Evolutionary conservation across 2,888 invertebrate genomes (phyloP), one percentile per base, ranked within the genome.

Genomic region (Eristalis intricaria): DNA sequence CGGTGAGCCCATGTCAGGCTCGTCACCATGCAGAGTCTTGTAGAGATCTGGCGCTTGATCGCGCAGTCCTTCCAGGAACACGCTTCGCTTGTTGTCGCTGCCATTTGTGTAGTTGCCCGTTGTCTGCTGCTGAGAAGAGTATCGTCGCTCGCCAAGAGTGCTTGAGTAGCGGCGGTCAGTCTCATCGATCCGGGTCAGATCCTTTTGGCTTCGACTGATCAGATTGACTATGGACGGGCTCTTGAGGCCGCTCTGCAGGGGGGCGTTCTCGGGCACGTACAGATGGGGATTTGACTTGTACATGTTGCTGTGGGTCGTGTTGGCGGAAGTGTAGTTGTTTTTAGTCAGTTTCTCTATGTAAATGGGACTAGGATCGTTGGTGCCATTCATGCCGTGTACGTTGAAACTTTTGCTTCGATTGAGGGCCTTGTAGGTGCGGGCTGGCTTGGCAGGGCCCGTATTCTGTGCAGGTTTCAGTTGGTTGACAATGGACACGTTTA

Each of bases 161-260:
- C 80, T 89, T 19, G 89, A 85, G 82, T 91, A 91, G 61, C 90
- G 91, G 26, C 91, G 91, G 63, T 92, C 91, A n/a, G 89, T 83
- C 68, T 89, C 78, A 83, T 89, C 92, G 10, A 95, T 95, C 90
- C 95, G 95, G 32, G 95, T 95, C 32, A 97, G 93, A 91, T 97
- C 97, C 85, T 96, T 95, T 91, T 97, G 97, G 92, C 97, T 97
- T 89, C 97, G 95, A 91, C 96, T 97, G 85, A 97, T 96, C 89
- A 97, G 96, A 79, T 97, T 97, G 56, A 98, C 96, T 89, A 98
- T 96, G 58, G 97, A 97, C 0, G 97, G 97, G 91, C 97, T 97
- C 92, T 97, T 97, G 1, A 92, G 90, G 11, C 96, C 92, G 84
- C 91, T 91, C 84, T 92, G 92, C 50, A 92, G 71, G 13, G 89